phyloP scores from a whole-genome alignment of 2,797 vertebrate genomes.

The Rhynchotus rufescens region DNA sequence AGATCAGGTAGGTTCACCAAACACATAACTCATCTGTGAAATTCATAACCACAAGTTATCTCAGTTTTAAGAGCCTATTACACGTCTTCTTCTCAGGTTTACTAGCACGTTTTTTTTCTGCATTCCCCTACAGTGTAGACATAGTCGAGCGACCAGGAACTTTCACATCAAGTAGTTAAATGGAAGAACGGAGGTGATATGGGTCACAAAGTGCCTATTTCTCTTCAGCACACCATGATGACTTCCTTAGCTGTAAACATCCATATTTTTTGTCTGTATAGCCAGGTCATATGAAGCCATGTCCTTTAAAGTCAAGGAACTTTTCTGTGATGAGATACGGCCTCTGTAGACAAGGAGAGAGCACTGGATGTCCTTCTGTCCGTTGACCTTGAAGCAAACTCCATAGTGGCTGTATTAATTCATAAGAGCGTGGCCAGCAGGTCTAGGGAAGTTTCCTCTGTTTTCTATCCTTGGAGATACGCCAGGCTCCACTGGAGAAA shows the following conservation, averaged over 20 bases:
- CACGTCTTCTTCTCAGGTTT: accelerated
- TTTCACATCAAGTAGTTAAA: neutral
- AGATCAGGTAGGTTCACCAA: neutral
- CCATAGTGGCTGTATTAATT: neutral
- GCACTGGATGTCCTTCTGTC: neutral
- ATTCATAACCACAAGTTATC: neutral
- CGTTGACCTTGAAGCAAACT: neutral
- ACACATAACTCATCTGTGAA: neutral
- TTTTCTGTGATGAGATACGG: neutral
- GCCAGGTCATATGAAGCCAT: neutral
- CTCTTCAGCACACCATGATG: neutral
- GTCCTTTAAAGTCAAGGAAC: neutral
- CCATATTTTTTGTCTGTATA: neutral
- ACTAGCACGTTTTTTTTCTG: neutral
- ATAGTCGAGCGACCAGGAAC: neutral
- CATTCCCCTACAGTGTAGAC: neutral
- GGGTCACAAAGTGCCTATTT: neutral
- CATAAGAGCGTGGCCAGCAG: neutral
- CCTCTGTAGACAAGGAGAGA: neutral
- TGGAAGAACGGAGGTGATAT: neutral
- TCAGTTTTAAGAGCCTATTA: neutral
- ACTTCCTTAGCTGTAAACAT: neutral
- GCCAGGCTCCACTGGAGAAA: neutral
- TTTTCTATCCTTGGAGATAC: neutral
- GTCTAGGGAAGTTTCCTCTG: neutral